Evolutionary conservation across 1,140 invertebrate genomes (phyloP).

Genomic region (Megalonaias nervosa): DNA sequence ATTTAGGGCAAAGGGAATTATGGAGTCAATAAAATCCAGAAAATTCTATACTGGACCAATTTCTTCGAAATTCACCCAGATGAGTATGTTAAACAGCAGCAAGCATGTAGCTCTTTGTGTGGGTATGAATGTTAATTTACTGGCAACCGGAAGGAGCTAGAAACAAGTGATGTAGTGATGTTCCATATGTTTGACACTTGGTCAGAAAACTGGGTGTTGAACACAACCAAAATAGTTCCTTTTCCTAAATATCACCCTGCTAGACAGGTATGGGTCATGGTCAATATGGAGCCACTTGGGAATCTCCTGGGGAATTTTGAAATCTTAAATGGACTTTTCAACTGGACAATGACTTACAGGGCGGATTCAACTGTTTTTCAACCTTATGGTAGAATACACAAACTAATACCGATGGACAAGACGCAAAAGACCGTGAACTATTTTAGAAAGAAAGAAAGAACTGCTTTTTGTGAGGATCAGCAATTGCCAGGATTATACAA

Average conservation of each 20-base stretch:
- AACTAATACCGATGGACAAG: not conserved
- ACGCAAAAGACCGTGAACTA: constrained; percentile 6
- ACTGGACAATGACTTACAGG: constrained; percentile 61
- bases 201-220: constrained; percentile 23
- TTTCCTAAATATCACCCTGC: constrained; percentile 39
- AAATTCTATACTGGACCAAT: too few relatives aligned
- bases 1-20: too few relatives aligned
- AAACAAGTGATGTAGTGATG: constrained; percentile 54
- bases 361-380: constrained; percentile 49
- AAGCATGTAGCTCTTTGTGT: not conserved
- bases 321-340: constrained; percentile 44
- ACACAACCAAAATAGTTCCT: constrained; percentile 10
- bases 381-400: constrained; percentile 37
- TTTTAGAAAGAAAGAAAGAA: constrained; percentile 33
- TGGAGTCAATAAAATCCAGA: too few relatives aligned
- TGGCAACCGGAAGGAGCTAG: constrained; percentile 41
- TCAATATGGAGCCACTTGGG: constrained; percentile 53
- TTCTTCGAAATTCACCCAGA: too few relatives aligned
- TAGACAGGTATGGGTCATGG: constrained; percentile 55
- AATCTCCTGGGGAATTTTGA: constrained; percentile 36
- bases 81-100: too few relatives aligned
- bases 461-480: constrained; percentile 78
- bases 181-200: constrained; percentile 50
- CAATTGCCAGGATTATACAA: constrained; percentile 76
- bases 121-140: constrained; percentile 43